phyloP scores from a whole-genome alignment of 2,888 invertebrate genomes.

The Dexiosoma caninum region DNA sequence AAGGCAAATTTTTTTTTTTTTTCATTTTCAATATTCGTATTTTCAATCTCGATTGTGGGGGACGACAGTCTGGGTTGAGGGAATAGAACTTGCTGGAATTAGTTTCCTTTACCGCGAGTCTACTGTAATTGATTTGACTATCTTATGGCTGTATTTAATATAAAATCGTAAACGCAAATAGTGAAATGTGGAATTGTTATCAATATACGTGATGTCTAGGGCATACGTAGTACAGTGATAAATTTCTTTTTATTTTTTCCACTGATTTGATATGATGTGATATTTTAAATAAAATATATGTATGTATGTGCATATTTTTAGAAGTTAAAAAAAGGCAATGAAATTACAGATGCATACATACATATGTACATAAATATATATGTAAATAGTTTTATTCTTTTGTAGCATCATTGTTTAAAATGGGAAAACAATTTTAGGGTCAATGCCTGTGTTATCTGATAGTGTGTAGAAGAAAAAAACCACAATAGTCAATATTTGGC shows the following conservation, averaged over 20 bases:
- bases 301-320: not conserved
- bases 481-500: slow-evolving; percentile 20
- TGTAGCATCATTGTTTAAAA: not conserved
- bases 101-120: too few species aligned
- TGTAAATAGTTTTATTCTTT: not conserved
- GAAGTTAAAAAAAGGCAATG: not conserved
- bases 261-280: not conserved
- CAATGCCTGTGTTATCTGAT: slow-evolving; percentile 31
- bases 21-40: too few species aligned
- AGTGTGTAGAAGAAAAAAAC: slow-evolving; percentile 14
- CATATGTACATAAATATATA: too few species aligned
- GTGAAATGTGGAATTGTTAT: slow-evolving; percentile 14
- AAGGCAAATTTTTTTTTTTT: too few species aligned
- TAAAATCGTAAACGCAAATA: not conserved
- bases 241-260: not conserved
- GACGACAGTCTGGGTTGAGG: too few species aligned
- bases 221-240: slow-evolving; percentile 22
- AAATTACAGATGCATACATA: too few species aligned
- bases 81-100: too few species aligned
- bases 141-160: not conserved
- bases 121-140: not conserved
- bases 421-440: slow-evolving; percentile 15
- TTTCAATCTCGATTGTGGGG: too few species aligned
- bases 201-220: slow-evolving; percentile 27
- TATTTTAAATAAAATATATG: not conserved